Conservation (phyloP, 2,797 vertebrate genomes). For the Pseudopleuronectes americanus region DNA sequence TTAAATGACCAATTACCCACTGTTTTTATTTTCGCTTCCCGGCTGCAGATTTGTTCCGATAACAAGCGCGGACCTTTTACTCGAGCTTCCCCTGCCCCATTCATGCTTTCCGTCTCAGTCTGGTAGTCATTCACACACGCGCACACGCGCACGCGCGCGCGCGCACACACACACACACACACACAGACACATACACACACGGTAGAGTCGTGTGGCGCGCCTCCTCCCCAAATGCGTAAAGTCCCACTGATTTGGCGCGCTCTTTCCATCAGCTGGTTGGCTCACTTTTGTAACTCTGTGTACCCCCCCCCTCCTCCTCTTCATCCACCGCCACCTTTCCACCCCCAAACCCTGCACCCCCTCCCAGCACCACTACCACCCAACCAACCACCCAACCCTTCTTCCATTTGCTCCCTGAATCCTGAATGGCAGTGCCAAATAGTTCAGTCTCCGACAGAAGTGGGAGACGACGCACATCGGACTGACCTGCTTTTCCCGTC, state of each 20-base stretch:
- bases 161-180: background rate
- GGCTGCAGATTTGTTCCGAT: background rate
- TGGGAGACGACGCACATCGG: constrained; percentile 79
- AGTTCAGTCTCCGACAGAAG: constrained; percentile 63
- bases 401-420: constrained; percentile 67
- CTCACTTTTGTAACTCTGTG: constrained; percentile 57
- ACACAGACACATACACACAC: background rate
- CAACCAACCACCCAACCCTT: constrained; percentile 16
- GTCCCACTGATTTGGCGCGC: constrained; percentile 65
- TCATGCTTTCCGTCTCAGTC: constrained; percentile 62
- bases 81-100: constrained; percentile 39
- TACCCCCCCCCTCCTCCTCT: background rate
- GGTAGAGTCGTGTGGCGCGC: constrained; percentile 46
- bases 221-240: constrained; percentile 59
- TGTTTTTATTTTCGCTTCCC: background rate
- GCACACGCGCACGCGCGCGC: background rate
- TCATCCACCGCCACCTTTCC: constrained; percentile 25
- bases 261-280: constrained; percentile 55
- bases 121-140: constrained; percentile 48
- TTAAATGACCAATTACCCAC: background rate
- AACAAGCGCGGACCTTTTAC: constrained; percentile 20
- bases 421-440: constrained; percentile 85
- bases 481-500: constrained; percentile 71
- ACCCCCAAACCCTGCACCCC: constrained; percentile 18
- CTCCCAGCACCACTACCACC: constrained; percentile 11